Evolutionary conservation across 2,113 vertebrate genomes (phyloP), one percentile per base, ranked within the genome.

Genomic region (Pelecanus crispus): DNA sequence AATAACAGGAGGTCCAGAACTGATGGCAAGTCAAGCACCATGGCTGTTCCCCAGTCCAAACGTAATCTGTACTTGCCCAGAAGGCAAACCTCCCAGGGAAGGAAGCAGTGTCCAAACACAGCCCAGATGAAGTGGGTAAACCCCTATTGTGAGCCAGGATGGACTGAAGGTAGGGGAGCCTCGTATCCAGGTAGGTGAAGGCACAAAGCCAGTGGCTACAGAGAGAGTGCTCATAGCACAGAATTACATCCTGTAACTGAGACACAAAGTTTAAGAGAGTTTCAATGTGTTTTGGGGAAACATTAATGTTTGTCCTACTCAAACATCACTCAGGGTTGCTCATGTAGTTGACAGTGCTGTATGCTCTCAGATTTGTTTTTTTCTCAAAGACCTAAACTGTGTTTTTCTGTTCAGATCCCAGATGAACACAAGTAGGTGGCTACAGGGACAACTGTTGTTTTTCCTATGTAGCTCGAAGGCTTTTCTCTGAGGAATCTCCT

Each of bases 201-300:
- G 36, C 22, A 77, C 16, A 61, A 73, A 21, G 9, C 6, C 40
- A 8, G 47, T 13, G 12, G 4, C 32, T 80, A 17, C 49, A 40
- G 55, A 73, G 26, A 32, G 50, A 24, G 21, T 0, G 0, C 34
- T 72, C 11, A 11, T 0, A 2, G 50, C 17, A 49, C 17, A 42
- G 62, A 86, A 80, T 52, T 59, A 4, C 2, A 17, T 31, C 45
- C 36, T 68, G 8, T 80, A 65, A 65, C 12, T 13, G 50, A 92
- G 67, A 32, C 3, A 16, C 8, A 20, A 79, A 26, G 7, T 44
- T 92, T 77, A 63, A 73, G 50, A 79, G 32, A 70, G 67, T 67
- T 70, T 63, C 44, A 59, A 1, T 26, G 28, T 61, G 15, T 73
- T 77, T 79, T 78, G 50, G 34, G 44, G 53, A 70, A 62, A 61